Evolutionary conservation across 2,113 vertebrate species (phyloP).

Genomic region (Oreocharis arfaki): DNA sequence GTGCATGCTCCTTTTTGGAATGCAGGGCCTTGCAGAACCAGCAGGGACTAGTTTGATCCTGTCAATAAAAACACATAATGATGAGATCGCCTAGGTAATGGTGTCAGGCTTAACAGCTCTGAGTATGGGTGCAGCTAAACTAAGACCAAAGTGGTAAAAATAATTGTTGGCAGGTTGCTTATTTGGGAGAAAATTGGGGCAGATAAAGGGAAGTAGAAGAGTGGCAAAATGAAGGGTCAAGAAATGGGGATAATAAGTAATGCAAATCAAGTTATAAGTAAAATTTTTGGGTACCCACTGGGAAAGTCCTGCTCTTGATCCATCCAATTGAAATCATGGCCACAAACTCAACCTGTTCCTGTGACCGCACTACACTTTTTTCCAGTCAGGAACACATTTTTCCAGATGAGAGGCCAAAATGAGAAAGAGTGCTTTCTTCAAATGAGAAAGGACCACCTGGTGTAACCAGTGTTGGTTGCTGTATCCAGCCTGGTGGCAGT

Average conservation of each 20-base stretch:
- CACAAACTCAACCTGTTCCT: neutral
- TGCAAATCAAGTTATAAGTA: neutral
- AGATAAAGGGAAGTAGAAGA: neutral
- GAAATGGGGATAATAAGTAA: neutral
- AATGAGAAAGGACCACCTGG: neutral
- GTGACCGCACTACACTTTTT: neutral
- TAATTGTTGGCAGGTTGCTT: neutral
- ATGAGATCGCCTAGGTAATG: accelerated
- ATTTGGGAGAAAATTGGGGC: neutral
- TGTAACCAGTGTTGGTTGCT: neutral
- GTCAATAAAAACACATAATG: neutral
- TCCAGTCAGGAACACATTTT: neutral
- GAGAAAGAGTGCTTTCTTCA: neutral
- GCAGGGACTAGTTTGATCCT: neutral
- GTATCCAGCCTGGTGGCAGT: neutral
- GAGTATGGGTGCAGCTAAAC: neutral
- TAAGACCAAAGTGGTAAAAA: neutral
- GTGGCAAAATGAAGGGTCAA: neutral
- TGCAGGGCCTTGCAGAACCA: neutral
- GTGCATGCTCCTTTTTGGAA: neutral
- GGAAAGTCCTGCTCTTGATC: neutral
- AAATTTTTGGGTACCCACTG: neutral
- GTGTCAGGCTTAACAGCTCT: neutral
- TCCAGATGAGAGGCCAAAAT: neutral
- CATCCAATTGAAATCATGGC: neutral